Conservation (phyloP, 1,140 invertebrate species). For the Papilio helenus region DNA sequence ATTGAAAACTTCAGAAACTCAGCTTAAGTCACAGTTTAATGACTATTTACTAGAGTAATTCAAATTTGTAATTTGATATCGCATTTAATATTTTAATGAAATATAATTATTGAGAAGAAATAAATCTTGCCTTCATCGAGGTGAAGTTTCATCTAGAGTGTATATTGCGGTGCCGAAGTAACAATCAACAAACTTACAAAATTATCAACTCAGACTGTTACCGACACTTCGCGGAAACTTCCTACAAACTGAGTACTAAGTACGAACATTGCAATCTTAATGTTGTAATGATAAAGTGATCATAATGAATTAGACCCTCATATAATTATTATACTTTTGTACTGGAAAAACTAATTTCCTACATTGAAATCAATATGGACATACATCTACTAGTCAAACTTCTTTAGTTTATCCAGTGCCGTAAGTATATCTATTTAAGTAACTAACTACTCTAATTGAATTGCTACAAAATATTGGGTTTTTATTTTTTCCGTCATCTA, state of each 20-base stretch:
- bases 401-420: no score
- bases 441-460: neutral
- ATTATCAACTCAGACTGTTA: conserved; percentile 12
- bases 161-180: conserved; percentile 16
- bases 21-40: no score
- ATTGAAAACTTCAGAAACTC: no score
- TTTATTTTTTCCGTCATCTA: neutral
- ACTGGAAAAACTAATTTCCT: neutral
- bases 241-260: conserved; percentile 4
- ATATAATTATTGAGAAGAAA: neutral
- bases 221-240: neutral
- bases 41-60: no score
- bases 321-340: no score
- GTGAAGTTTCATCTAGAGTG: neutral
- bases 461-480: neutral
- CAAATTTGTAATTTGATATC: no score
- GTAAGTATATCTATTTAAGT: no score
- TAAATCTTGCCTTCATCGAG: conserved; percentile 4
- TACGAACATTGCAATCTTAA: neutral
- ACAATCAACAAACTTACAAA: conserved; percentile 22
- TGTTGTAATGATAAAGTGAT: neutral
- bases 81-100: neutral
- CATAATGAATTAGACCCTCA: neutral
- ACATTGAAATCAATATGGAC: no score
- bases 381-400: no score